A percentile compares a stretch with the other conserved stretches of the same genome.
phyloP scores from a whole-genome alignment of 2,113 vertebrate genomes.

The Papio anubis region DNA sequence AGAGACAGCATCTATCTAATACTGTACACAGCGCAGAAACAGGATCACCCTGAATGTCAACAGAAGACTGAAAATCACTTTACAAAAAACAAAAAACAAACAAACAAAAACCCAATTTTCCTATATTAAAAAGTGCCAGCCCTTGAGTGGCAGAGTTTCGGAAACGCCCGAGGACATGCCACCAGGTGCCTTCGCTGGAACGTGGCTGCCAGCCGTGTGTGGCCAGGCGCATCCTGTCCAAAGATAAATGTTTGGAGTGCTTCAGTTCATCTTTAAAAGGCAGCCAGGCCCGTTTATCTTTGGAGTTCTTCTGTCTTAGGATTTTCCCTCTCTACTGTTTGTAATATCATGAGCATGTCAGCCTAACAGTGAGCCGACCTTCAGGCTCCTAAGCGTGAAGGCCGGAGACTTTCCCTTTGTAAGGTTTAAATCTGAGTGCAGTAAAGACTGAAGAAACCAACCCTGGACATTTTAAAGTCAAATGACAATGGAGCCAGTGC shows the following conservation, averaged over 20 bases:
- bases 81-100: constrained; percentile 82
- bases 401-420: constrained; percentile 80
- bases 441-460: constrained; percentile 78
- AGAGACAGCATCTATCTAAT: constrained; percentile 73
- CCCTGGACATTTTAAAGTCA: constrained; percentile 67
- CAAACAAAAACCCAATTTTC: constrained; percentile 68
- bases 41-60: constrained; percentile 81
- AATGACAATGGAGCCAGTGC: constrained; percentile 65
- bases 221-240: constrained; percentile 70
- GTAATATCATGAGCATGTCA: constrained; percentile 52
- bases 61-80: constrained; percentile 81
- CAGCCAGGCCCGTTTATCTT: background rate
- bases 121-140: constrained; percentile 81
- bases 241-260: constrained; percentile 71
- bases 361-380: constrained; percentile 56
- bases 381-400: constrained; percentile 43
- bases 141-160: constrained; percentile 71
- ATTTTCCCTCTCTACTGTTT: constrained; percentile 68
- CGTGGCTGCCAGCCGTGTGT: background rate
- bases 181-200: background rate
- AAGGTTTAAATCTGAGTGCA: constrained; percentile 72
- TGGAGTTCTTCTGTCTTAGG: background rate
- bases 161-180: constrained; percentile 65
- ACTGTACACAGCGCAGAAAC: constrained; percentile 83
- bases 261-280: background rate